A percentile compares a stretch with the other conserved stretches of the same genome.
These are phyloP conservation scores for Sinocyclocheilus grahami DNA, from an alignment of 2,113 vertebrate genomes.

Conservation along the genomic window DNA sequence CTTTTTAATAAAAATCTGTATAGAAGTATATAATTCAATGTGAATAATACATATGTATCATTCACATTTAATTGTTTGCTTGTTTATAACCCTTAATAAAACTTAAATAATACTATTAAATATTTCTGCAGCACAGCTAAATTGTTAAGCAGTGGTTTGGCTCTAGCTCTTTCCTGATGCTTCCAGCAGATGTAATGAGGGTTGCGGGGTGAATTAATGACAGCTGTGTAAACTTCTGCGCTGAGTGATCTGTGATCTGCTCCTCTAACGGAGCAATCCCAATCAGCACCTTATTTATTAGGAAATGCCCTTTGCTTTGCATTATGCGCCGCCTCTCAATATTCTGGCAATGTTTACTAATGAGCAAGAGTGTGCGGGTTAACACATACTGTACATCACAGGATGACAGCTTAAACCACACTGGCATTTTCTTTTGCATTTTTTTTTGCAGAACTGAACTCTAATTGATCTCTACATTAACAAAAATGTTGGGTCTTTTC, in stretches of 20 bases:
- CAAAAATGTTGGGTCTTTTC: not conserved
- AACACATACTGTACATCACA: conserved; percentile 46
- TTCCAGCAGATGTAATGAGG: not conserved
- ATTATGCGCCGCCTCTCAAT: not conserved
- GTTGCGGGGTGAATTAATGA: conserved; percentile 7
- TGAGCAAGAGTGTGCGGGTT: conserved; percentile 61
- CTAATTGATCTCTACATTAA: conserved; percentile 9
- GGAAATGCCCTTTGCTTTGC: not conserved
- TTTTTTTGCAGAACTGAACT: not conserved
- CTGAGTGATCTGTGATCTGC: not conserved
- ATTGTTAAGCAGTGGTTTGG: not conserved
- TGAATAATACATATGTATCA: too few relatives aligned
- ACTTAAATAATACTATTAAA: not conserved
- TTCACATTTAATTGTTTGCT: too few relatives aligned
- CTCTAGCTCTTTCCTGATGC: not conserved
- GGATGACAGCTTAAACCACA: conserved; percentile 46
- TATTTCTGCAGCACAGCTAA: too few relatives aligned
- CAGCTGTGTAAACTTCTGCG: not conserved
- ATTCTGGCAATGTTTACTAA: conserved; percentile 65
- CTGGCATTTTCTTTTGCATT: conserved; percentile 51
- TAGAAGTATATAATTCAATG: too few relatives aligned
- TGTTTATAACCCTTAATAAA: not conserved
- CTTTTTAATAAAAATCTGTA: too few relatives aligned
- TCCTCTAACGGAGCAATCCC: not conserved
- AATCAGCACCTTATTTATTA: conserved; percentile 28